Conservation (phyloP, 2,888 invertebrate genomes). For the Rosalia funebris region DNA sequence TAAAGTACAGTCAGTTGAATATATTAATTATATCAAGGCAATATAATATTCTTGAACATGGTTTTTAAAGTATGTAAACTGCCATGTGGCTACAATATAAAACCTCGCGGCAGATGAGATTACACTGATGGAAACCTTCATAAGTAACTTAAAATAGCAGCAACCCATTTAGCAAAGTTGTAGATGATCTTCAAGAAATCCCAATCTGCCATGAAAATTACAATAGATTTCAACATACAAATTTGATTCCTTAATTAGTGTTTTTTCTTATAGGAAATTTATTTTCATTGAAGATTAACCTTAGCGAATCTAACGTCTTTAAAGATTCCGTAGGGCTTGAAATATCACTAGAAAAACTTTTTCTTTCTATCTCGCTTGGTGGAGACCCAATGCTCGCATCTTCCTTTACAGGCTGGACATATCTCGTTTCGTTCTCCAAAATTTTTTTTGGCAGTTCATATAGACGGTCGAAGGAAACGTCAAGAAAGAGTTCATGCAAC, state of each 20-base stretch:
- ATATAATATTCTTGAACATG: slow-evolving; percentile 20
- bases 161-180: not conserved
- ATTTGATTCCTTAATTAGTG: slow-evolving; percentile 14
- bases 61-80: slow-evolving; percentile 7
- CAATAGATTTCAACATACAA: not conserved
- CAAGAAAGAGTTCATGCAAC: slow-evolving; percentile 92
- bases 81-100: slow-evolving; percentile 6
- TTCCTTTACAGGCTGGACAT: not conserved
- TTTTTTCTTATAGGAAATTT: slow-evolving; percentile 67
- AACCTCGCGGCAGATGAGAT: slow-evolving; percentile 3
- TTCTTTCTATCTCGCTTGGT: slow-evolving; percentile 27
- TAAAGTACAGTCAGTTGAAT: slow-evolving; percentile 22
- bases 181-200: not conserved
- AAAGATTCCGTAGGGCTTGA: slow-evolving; percentile 51
- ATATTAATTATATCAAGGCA: slow-evolving; percentile 22
- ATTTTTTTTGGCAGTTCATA: slow-evolving; percentile 59
- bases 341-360: slow-evolving; percentile 41
- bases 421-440: slow-evolving; percentile 7
- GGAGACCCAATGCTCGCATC: slow-evolving; percentile 18
- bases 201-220: slow-evolving; percentile 4
- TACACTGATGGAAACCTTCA: not conserved
- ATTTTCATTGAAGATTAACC: slow-evolving; percentile 69
- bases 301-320: slow-evolving; percentile 63
- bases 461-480: slow-evolving; percentile 78
- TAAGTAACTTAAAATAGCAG: not conserved